Percentiles rank a stretch among this genome's conserved stretches.
These are phyloP conservation scores for Amphiura filiformis DNA, from an alignment of 35 echinoderm and acorn worm genomes.

Conservation along the genomic window DNA sequence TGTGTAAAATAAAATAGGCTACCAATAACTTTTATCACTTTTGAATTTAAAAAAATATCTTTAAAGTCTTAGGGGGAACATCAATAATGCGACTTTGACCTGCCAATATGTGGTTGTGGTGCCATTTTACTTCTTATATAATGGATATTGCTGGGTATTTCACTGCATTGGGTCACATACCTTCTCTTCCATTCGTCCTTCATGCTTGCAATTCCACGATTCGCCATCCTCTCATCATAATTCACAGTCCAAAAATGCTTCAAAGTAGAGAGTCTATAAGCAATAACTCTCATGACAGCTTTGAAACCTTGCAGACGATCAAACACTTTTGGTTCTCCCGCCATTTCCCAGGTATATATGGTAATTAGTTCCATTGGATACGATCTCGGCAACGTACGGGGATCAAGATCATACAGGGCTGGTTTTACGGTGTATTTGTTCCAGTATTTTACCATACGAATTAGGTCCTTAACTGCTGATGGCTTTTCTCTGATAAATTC, in stretches of 20 bases:
- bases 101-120: too few relatives aligned
- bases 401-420: neutral
- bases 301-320: neutral
- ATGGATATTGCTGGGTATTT: too few relatives aligned
- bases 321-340: neutral
- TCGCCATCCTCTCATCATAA: neutral
- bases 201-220: neutral
- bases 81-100: too few relatives aligned
- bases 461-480: conserved; percentile 1
- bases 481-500: conserved; percentile 9
- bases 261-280: neutral
- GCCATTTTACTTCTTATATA: too few relatives aligned
- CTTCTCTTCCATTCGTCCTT: neutral
- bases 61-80: too few relatives aligned
- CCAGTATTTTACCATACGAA: conserved; percentile 24
- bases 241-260: neutral
- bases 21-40: too few relatives aligned
- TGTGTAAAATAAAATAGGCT: too few relatives aligned
- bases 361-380: conserved; percentile 30
- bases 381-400: neutral
- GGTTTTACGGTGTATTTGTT: neutral
- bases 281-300: neutral
- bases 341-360: conserved; percentile 20
- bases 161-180: too few relatives aligned
- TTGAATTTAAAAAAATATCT: too few relatives aligned